A percentile compares a stretch with the other conserved stretches of the same genome.
phyloP scores from a whole-genome alignment of 2,888 invertebrate species.

The Eremobia ochroleuca region DNA sequence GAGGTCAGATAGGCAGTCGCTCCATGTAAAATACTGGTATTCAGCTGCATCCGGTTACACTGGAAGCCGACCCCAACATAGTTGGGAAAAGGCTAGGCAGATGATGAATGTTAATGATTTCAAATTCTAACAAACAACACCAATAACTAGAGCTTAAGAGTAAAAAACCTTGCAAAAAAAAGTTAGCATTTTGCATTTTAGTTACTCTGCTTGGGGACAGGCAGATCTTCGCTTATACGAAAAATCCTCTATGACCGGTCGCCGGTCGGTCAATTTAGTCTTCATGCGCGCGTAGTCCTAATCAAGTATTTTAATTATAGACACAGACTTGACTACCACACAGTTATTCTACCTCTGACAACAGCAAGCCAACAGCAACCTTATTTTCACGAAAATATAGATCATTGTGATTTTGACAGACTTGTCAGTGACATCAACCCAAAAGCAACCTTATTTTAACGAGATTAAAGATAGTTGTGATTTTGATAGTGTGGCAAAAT shows the following conservation, averaged over 20 bases:
- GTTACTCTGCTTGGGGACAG: not conserved
- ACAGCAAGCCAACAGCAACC: not conserved
- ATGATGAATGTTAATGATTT: too few relatives aligned
- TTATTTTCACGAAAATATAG: not conserved
- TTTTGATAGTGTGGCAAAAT: not conserved
- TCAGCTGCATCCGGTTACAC: too few relatives aligned
- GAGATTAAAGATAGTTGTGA: not conserved
- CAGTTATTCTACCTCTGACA: not conserved
- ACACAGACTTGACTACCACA: not conserved
- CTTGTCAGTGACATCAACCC: not conserved
- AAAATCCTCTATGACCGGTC: not conserved
- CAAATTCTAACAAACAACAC: not conserved
- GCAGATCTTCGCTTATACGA: not conserved
- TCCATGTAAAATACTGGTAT: too few relatives aligned
- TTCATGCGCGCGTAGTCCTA: not conserved
- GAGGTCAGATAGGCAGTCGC: too few relatives aligned
- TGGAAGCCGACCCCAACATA: too few relatives aligned
- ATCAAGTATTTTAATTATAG: slow-evolving; percentile 28
- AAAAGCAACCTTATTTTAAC: not conserved
- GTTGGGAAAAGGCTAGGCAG: too few relatives aligned
- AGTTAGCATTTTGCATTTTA: not conserved
- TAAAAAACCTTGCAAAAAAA: not conserved
- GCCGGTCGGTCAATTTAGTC: not conserved
- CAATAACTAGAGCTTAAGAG: rapidly evolving
- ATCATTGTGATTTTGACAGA: not conserved